Evolutionary conservation across 2,113 vertebrate species (phyloP), one percentile per base, ranked within the genome.

Genomic region (Cyprinus carpio): DNA sequence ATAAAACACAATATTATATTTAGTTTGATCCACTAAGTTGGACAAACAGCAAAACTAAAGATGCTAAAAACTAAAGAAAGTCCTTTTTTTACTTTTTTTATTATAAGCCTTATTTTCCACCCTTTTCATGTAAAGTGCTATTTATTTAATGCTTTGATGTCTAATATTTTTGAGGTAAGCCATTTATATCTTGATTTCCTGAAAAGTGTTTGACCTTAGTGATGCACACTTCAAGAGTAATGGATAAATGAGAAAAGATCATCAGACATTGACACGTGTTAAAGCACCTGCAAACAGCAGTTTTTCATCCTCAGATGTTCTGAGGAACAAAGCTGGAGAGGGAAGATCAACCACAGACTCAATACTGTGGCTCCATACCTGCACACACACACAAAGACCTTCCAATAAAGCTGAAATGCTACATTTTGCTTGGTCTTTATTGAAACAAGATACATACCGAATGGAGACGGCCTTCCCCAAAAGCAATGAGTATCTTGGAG

Each of bases 251-350:
- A 75, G 6, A 46, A 75, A 75, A 46, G 20, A 75, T 25, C 15
- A 75, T 7, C 34, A 43, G 34, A 75, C 29, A 46, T 11, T 25
- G 12, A 46, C 72, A 49, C 13, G 15, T 0, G 11, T 18, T 60
- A n/a, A 0, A 0, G 4, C 91, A 97, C 96, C 96, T 95, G 96
- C 92, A 0, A 95, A 90, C 0, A 96, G 93, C 0, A 94, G 83
- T 1, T 92, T 93, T 43, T 97, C 95, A 5, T 96, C 95, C 13
- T 94, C 93, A 20, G 94, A 93, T 0, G 87, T 84, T 20, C 89
- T 88, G 43, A 95, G 89, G 69, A 96, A 91, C 40, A 90, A 88
- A 13, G 94, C 91, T 1, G 90, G 72, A 87, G 91, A 85, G 0
- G 94, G 92, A 89, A 97, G 93, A 79, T 94, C 91, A 15, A 88